Base-by-base conservation (phyloP, 2,113 vertebrate species). In the Pseudois nayaur region DNA sequence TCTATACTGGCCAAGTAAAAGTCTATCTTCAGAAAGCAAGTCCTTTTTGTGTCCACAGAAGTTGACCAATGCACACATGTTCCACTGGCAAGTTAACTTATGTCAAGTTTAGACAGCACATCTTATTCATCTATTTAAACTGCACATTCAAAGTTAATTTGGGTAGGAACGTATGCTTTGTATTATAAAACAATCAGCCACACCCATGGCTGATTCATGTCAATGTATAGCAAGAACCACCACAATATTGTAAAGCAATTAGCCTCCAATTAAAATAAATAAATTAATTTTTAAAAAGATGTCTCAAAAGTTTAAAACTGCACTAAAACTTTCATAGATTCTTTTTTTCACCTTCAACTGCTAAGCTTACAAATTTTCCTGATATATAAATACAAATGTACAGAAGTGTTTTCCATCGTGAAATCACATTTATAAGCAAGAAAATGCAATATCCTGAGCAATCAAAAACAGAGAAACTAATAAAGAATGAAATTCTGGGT, bases 371-470 rank as follows among this genome's bases (percentile, higher is more conserved):
- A 83, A 67, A 81, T 48, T 94, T 87, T 95, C 67, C 74, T 91
- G 33, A 94, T 21, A 96, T 21, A 90, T 55, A 93, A 91, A 60
- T 8, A 91, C 62, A 40, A 96, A 94, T 33, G 27, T 71, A 94
- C 23, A 89, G 36, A 96, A 89, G 59, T 94, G 76, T 92, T 95
- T 93, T 91, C 55, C 95, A 95, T 83, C 27, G 9, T 91, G 60
- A 91, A 87, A 54, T 91, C 83, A 91, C 10, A 64, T 43, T 87
- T 87, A 62, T 97, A 87, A 78, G 78, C 67, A 94, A 92, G 60
- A 97, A 97, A 94, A 95, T 48, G 78, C 78, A 97, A 97, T 95
- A 98, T 96, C 78, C 86, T 98, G 97, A 94, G 83, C 33, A 96
- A 94, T 67, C 83, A 71, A 40, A 90, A 91, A 74, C 11, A 95